Percentiles rank a stretch among this genome's conserved stretches.
These are phyloP conservation scores for Ursus arctos DNA, from an alignment of 2,113 vertebrate species.

Conservation along the genomic window DNA sequence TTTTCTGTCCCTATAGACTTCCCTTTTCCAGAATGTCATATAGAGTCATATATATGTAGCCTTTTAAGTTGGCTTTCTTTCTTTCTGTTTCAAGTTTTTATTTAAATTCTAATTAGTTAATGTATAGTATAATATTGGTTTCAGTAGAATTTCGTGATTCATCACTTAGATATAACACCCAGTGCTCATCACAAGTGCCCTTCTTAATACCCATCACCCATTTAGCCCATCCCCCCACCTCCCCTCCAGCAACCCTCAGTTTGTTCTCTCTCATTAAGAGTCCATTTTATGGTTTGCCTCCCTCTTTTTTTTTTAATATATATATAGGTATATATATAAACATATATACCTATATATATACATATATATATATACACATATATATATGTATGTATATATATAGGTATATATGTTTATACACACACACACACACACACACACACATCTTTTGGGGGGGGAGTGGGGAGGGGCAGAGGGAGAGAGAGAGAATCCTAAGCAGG, in stretches of 20 bases:
- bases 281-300: not conserved
- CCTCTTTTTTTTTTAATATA: not conserved
- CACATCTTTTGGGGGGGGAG: not conserved
- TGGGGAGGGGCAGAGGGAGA: not conserved
- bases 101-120: not conserved
- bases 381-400: too few relatives aligned
- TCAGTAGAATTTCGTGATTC: not conserved
- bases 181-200: not conserved
- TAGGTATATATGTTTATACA: not conserved
- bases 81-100: not conserved
- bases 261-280: not conserved
- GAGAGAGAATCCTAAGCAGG: not conserved
- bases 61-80: not conserved
- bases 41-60: not conserved
- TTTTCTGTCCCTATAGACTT: not conserved
- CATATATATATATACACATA: too few relatives aligned
- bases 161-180: not conserved
- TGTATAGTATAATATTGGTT: not conserved
- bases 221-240: not conserved
- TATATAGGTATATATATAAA: not conserved
- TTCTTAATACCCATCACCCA: not conserved
- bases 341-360: too few relatives aligned
- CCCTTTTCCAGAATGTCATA: not conserved
- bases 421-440: not conserved
- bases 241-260: not conserved